Conservation (phyloP, 2,888 invertebrate species). For the Hecatera dysodea region DNA sequence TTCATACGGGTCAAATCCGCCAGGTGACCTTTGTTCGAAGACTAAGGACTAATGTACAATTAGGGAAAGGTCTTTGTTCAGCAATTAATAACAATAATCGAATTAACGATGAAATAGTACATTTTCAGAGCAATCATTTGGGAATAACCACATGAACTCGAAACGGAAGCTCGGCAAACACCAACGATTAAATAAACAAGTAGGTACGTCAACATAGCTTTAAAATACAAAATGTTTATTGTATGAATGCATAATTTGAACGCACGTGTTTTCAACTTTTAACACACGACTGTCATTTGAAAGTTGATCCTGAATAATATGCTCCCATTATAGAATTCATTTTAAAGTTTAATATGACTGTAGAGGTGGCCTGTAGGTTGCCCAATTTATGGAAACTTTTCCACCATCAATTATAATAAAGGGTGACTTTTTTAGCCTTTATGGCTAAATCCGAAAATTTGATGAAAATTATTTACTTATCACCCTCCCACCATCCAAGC, state of each 20-base stretch:
- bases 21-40: background rate
- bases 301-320: constrained; percentile 40
- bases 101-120: background rate
- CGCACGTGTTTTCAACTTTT: constrained; percentile 50
- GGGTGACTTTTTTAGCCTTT: too few species aligned
- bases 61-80: constrained; percentile 4
- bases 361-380: constrained; percentile 41
- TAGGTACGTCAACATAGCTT: constrained; percentile 20
- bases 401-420: background rate
- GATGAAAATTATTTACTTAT: too few species aligned
- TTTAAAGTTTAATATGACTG: constrained; percentile 47
- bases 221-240: constrained; percentile 38
- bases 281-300: constrained; percentile 41
- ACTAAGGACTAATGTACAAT: background rate
- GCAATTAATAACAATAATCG: background rate
- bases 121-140: background rate
- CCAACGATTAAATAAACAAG: constrained; percentile 34
- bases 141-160: background rate
- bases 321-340: constrained; percentile 29
- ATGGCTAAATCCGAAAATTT: too few species aligned
- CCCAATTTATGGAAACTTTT: constrained; percentile 10
- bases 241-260: constrained; percentile 42
- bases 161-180: background rate
- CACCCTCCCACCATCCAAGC: too few species aligned
- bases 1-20: too few species aligned